Base-by-base conservation (phyloP, 2,888 invertebrate species). In the Andrena bicolor region DNA sequence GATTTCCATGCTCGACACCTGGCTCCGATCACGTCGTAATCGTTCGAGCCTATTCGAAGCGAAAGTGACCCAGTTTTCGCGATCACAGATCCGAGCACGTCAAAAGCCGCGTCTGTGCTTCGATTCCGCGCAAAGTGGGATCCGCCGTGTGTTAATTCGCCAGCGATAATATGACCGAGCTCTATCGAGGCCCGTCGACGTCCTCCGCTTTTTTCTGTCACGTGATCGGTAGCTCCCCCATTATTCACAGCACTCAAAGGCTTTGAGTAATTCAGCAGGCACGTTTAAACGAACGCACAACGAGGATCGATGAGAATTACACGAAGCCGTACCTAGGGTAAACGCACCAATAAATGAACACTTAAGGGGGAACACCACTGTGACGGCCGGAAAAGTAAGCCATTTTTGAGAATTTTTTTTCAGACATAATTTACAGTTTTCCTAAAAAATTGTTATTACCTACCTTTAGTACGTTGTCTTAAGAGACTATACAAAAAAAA, bases 1-100 rank as follows among this genome's bases (percentile, higher is more conserved):
- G 69, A 76, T 69, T 76, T 58, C 20, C 35, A 76, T 53, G 26
- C 53, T 63, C 48, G 68, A 64, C 49, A 64, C 76, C 76, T 69
- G 64, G 41, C 35, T 64, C 56, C 23, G 49, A 13, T 30, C 48
- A 16, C 26, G 16, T 41, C 8, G 35, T 56, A 48, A 80, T 80
- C 68, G 73, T 60, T 53, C 48, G 60, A 69, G 28, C 61, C 48
- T 63, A 75, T 72, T 73, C 64, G 56, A 64, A 69, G 58, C 30
- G 60, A 64, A 77, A 75, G 60, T 65, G 72, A 73, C 78, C 76
- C 60, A 82, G 63, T 82, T 82, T 68, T 71, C 63, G 8, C 58
- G 61, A 49, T 65, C 73, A 30, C 81, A 48, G 56, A 76, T 80
- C 64, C 68, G 53, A 76, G 76, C 72, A 35, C 68, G 64, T 30